phyloP scores from a whole-genome alignment of 2,888 invertebrate genomes.

The Leptopilina syphax region DNA sequence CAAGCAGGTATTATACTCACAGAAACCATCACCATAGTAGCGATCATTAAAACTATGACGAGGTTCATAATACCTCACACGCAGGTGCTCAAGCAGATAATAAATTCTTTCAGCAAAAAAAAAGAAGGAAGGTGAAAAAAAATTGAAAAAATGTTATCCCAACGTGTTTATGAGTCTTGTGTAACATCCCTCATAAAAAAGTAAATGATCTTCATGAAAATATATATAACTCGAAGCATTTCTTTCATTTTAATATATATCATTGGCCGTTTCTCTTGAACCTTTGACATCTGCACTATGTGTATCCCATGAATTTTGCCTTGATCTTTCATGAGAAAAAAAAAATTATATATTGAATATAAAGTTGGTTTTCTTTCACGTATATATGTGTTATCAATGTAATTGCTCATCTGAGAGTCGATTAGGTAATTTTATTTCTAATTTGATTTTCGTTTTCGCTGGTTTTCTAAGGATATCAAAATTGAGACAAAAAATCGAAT shows the following conservation, averaged over 20 bases:
- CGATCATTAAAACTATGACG: constrained; percentile 31
- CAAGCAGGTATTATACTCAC: constrained; percentile 23
- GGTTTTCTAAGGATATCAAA: too few relatives aligned
- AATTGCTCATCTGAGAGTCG: too few relatives aligned
- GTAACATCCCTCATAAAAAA: constrained; percentile 16
- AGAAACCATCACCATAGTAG: background rate
- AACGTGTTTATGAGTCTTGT: background rate
- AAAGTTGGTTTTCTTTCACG: too few relatives aligned
- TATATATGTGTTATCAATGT: too few relatives aligned
- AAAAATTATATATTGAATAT: background rate
- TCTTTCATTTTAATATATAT: background rate
- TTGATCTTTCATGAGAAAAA: background rate
- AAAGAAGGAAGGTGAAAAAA: background rate
- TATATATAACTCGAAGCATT: background rate
- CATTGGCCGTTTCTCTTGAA: background rate
- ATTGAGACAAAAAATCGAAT: too few relatives aligned
- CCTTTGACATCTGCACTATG: background rate
- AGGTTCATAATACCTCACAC: constrained; percentile 30
- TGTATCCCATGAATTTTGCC: background rate
- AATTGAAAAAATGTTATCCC: background rate
- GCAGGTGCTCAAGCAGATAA: constrained; percentile 22
- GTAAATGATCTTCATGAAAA: constrained; percentile 12
- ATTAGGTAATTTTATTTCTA: too few relatives aligned
- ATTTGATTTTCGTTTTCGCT: too few relatives aligned
- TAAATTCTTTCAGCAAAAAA: constrained; percentile 20